Base-by-base conservation (phyloP, 92 coral and sea anemone species). In the Metridium senile region DNA sequence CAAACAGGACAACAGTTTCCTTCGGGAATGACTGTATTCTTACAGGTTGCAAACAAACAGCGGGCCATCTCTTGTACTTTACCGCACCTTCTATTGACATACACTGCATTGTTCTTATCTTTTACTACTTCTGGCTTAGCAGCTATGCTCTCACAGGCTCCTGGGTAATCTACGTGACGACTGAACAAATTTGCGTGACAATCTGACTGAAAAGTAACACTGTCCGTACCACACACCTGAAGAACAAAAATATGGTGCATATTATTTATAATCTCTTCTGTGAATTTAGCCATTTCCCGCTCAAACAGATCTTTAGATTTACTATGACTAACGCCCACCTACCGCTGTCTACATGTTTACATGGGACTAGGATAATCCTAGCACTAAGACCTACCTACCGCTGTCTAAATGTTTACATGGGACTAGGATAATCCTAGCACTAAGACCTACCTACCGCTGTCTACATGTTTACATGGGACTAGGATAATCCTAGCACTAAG, bases 1-100 rank as follows among this genome's bases (percentile, higher is more conserved):
- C 98, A 94, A 0, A 87, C 83, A 7, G 89, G 98, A n/a, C 98
- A 94, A 68, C 98, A 94, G 56, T 89, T 81, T 30, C 98, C 98
- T 31, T 90, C 94, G 6, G 98, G 91, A 0, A 87, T 49, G 25
- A 94, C 94, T 32, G 84, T 72, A 34, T 30, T 70, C 34, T 43
- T 26, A 35, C 98, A 94, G 0, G 45, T 72, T 1, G 82, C 47
- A 22, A 43, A 80, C 9, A 84, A 67, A 61, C 98, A 94, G 61
- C 97, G 80, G 53, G 74, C 82, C 62, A 77, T 73, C 26, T 89
- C 91, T 33, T 58, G 45, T 11, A 89, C 93, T 78, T 81, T 92
- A 26, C 79, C 80, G 70, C 99, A 95, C 29, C 88, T 84, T 20
- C 85, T 77, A 64, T 85, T 79, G 23, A 84, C 80, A 27, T 70